These are phyloP conservation scores for Lagopus muta DNA, from an alignment of 2,113 vertebrate genomes.

Conservation along the genomic window DNA sequence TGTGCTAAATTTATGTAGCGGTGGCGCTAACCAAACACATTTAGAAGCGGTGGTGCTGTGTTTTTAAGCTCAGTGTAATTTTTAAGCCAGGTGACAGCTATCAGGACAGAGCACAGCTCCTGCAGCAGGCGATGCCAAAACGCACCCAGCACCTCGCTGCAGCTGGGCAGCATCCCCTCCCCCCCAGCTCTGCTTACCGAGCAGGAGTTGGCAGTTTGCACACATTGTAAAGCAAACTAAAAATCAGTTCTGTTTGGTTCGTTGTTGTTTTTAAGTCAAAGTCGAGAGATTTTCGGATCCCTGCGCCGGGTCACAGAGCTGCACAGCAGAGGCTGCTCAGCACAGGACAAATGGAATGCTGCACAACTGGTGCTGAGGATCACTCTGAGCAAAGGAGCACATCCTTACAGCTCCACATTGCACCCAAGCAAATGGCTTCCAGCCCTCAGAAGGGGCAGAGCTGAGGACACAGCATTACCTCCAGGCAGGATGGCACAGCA, in stretches of 20 bases:
- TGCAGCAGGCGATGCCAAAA: background rate
- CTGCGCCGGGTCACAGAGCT: background rate
- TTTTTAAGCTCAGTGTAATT: conserved; percentile 48
- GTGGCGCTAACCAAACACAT: conserved; percentile 81
- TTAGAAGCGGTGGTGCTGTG: conserved; percentile 78
- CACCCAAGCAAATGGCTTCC: conserved; percentile 17
- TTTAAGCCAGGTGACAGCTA: conserved; percentile 56
- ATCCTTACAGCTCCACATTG: conserved; percentile 27
- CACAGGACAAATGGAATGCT: background rate
- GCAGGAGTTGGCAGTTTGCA: background rate
- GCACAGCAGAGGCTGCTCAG: background rate
- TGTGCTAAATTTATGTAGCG: conserved; percentile 85
- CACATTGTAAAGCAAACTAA: background rate
- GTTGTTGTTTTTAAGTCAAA: background rate
- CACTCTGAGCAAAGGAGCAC: background rate
- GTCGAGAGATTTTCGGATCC: background rate
- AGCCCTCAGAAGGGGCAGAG: background rate
- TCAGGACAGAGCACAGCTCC: background rate
- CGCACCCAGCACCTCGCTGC: too few species aligned
- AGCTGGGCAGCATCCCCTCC: background rate
- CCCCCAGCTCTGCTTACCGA: background rate
- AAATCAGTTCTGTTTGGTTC: background rate
- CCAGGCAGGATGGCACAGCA: background rate
- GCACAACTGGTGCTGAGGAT: background rate
- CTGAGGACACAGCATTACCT: conserved; percentile 32